Base-by-base conservation (phyloP, 2,113 vertebrate species). In the Bambusicola thoracicus region DNA sequence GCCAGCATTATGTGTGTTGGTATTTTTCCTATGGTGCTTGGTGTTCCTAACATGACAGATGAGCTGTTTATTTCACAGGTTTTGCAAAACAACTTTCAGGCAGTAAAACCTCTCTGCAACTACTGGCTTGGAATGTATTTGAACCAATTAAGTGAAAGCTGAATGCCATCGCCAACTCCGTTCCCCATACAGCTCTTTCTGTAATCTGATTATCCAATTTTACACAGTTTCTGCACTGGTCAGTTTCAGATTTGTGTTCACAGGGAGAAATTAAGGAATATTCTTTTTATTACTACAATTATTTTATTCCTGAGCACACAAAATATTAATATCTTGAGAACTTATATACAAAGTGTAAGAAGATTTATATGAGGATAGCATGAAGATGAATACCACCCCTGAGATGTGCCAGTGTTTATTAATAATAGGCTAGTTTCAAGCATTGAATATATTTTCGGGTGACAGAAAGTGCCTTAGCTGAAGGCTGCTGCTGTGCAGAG, bases 141-240 rank as follows among this genome's bases (percentile, higher is more conserved):
- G 73, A 96, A 85, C 72, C 82, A 96, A 90, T 95, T 92, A 85
- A 56, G 16, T 86, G 90, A 90, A 96, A 89, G 62, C 76, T 81
- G 82, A 94, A 81, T 51, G 36, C 51, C 87, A 81, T 86, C 91
- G 92, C 91, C 94, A 94, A 76, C 73, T 78, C 63, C 0, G 1
- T 81, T 92, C 94, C 51, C 76, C 85, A 85, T 92, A 72, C 89
- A 94, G 85, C 21, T 92, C 82, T 89, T 77, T 91, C 85, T 90
- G 77, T 90, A 94, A 95, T 94, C 76, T 93, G 85, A 92, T 96
- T 96, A 96, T 91, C 90, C 80, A 81, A 90, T 93, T 97, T 95
- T 77, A 85, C 69, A 80, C 84, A 92, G 76, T 94, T 94, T 93
- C 87, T 95, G 91, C 85, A 87, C 91, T 74, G 93, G 79, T 56